These are phyloP conservation scores for Macquaria ambigua DNA, from an alignment of 2,113 vertebrate species.

Conservation along the genomic window DNA sequence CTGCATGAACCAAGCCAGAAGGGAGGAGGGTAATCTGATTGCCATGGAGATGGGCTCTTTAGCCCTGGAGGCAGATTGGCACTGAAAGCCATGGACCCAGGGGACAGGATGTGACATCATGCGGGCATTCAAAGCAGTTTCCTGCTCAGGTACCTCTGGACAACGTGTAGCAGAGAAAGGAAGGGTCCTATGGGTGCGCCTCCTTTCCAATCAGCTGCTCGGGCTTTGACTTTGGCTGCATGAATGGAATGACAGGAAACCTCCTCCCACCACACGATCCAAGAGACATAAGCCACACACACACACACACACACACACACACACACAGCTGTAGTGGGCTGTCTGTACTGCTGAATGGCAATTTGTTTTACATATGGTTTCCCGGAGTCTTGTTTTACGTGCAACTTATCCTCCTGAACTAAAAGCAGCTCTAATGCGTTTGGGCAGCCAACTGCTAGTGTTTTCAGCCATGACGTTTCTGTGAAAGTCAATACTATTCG, in stretches of 20 bases:
- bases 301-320: slow-evolving; percentile 52
- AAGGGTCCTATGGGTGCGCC: slow-evolving; percentile 16
- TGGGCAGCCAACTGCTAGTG: slow-evolving; percentile 40
- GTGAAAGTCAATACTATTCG: slow-evolving; percentile 44
- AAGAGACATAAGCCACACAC: slow-evolving; percentile 57
- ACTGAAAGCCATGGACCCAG: slow-evolving; percentile 10
- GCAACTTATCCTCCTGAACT: slow-evolving; percentile 16
- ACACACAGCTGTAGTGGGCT: slow-evolving; percentile 23
- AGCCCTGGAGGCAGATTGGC: slow-evolving; percentile 6
- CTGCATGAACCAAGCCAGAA: slow-evolving; percentile 22
- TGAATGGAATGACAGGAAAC: slow-evolving; percentile 82
- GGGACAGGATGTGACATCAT: slow-evolving; percentile 65
- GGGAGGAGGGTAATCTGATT: slow-evolving; percentile 30
- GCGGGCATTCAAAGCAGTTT: slow-evolving; percentile 41
- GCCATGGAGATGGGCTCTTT: slow-evolving; percentile 15
- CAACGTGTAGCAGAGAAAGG: slow-evolving; percentile 8
- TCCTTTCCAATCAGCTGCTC: slow-evolving; percentile 56
- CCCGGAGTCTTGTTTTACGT: slow-evolving; percentile 35
- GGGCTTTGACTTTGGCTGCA: slow-evolving; percentile 47
- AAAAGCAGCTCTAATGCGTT: slow-evolving; percentile 45
- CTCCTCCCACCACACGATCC: slow-evolving; percentile 70
- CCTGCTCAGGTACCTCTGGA: slow-evolving; percentile 58
- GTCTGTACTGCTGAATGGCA: slow-evolving; percentile 35
- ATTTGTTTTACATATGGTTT: slow-evolving; percentile 66
- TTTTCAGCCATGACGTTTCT: background rate